These are phyloP conservation scores for Numenius arquata DNA, from an alignment of 2,113 vertebrate genomes.

Conservation along the genomic window DNA sequence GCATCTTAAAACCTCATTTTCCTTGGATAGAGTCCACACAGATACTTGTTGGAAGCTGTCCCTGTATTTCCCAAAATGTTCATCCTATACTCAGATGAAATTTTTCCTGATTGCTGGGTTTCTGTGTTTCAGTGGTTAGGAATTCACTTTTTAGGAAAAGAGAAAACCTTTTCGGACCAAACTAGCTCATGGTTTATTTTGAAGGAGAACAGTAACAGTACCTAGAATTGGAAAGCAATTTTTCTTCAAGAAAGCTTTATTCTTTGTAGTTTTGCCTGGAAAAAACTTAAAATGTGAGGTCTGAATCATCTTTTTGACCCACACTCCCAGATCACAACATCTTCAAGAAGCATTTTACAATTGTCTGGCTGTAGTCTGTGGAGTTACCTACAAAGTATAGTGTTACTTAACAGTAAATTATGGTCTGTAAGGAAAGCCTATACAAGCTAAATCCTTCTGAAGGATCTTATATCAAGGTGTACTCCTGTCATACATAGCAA, in stretches of 20 bases:
- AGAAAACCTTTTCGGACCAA: not conserved
- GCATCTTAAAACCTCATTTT: not conserved
- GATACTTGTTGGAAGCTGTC: accelerated
- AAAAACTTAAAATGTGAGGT: not conserved
- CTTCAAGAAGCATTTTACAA: not conserved
- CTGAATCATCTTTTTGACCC: not conserved
- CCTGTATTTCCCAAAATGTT: not conserved
- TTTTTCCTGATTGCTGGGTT: not conserved
- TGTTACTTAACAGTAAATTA: not conserved
- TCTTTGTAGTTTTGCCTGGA: not conserved
- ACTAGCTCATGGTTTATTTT: not conserved
- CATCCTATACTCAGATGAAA: not conserved
- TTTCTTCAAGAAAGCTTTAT: not conserved
- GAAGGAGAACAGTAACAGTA: not conserved
- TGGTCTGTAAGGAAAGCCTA: not conserved
- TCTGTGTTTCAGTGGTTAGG: not conserved
- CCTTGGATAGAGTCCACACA: not conserved
- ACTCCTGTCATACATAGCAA: not conserved
- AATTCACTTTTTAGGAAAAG: not conserved
- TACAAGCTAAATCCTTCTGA: not conserved
- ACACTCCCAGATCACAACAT: not conserved
- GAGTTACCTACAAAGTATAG: not conserved
- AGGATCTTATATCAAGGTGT: not conserved
- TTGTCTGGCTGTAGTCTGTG: not conserved
- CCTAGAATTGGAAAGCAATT: not conserved